These are phyloP conservation scores for Xyrichtys novacula DNA, from an alignment of 2,797 vertebrate species.

Conservation along the genomic window DNA sequence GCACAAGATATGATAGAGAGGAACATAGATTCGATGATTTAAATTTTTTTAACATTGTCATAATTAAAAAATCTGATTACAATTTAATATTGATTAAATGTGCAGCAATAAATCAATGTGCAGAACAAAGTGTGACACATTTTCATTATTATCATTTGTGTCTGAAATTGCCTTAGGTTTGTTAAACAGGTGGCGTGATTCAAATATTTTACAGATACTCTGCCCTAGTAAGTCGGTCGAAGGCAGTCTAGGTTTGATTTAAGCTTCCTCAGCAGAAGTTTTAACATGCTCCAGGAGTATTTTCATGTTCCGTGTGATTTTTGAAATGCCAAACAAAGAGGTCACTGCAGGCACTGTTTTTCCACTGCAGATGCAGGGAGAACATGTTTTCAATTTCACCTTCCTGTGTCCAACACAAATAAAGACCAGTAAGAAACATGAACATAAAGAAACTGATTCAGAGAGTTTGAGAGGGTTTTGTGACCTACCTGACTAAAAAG, in stretches of 20 bases:
- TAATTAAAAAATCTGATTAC: too few relatives aligned
- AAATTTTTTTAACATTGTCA: too few relatives aligned
- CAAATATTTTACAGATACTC: neutral
- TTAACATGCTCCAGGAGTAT: neutral
- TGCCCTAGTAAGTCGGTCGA: too few relatives aligned
- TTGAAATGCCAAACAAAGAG: constrained; percentile 3
- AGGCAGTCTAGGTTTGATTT: neutral
- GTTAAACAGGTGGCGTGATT: neutral
- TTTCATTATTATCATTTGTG: neutral
- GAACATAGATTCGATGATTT: too few relatives aligned
- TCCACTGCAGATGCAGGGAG: neutral
- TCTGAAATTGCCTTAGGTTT: neutral
- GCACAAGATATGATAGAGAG: too few relatives aligned
- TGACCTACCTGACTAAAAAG: neutral
- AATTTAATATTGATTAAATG: too few relatives aligned
- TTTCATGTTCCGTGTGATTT: neutral
- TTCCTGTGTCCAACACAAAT: neutral
- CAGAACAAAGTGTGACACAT: too few relatives aligned
- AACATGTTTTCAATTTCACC: constrained; percentile 3
- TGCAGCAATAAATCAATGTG: too few relatives aligned
- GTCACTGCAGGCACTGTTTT: neutral
- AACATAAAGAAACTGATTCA: neutral
- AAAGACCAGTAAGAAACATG: neutral
- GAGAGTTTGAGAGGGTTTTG: neutral
- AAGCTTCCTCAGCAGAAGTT: neutral